phyloP scores from a whole-genome alignment of 2,888 invertebrate species.

The Aphodius sticticus region DNA sequence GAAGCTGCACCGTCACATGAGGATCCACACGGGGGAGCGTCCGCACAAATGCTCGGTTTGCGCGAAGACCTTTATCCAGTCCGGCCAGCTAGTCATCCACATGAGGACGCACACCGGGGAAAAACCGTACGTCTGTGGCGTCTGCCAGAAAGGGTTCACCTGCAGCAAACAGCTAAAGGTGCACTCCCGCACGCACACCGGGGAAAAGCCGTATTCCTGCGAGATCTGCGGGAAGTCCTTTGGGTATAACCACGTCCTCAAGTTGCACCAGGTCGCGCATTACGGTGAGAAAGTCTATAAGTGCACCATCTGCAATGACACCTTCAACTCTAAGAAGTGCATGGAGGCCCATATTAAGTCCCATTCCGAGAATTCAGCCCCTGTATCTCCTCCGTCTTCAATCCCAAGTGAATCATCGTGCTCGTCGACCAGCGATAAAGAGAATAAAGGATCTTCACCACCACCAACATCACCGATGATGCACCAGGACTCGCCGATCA shows the following conservation, averaged over 20 bases:
- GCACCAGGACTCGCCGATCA: constrained; percentile 45
- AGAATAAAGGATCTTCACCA: constrained; percentile 59
- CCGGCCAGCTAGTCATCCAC: constrained; percentile 90
- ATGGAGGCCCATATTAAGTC: constrained; percentile 90
- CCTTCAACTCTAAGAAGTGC: constrained; percentile 89
- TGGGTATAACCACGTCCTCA: constrained; percentile 90
- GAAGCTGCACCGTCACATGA: constrained; percentile 88
- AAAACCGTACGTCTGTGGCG: constrained; percentile 81
- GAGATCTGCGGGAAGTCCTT: constrained; percentile 91
- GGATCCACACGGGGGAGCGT: constrained; percentile 89
- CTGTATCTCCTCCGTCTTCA: constrained; percentile 45
- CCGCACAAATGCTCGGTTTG: constrained; percentile 90
- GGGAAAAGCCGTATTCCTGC: constrained; percentile 90
- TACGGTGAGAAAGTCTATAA: constrained; percentile 93
- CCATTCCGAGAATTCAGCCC: constrained; percentile 67
- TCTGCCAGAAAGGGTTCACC: constrained; percentile 91
- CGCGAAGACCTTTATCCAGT: constrained; percentile 90
- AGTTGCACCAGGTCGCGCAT: constrained; percentile 85
- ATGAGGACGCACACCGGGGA: constrained; percentile 88
- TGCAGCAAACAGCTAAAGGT: constrained; percentile 92
- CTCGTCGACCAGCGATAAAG: constrained; percentile 61
- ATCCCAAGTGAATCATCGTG: constrained; percentile 59
- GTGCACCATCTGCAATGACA: constrained; percentile 90
- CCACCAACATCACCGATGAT: constrained; percentile 39
- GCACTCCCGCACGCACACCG: constrained; percentile 90